Percentiles rank a stretch among this genome's conserved stretches.
Evolutionary conservation across 1,140 invertebrate genomes (phyloP).

Genomic region (Chelonus insularis): DNA sequence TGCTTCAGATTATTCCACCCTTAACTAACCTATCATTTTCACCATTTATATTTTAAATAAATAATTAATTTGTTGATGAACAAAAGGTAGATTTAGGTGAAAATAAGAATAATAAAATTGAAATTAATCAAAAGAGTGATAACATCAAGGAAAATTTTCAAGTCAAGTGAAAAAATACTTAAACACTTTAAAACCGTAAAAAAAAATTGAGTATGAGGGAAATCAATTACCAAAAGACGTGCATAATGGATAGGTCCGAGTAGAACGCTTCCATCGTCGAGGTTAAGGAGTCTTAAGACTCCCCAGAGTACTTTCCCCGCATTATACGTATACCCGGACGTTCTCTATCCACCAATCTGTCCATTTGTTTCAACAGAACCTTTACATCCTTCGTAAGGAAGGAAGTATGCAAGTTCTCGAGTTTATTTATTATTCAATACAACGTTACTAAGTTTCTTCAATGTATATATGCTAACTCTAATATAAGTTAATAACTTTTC

Average conservation of each 20-base stretch:
- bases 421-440: constrained; percentile 54
- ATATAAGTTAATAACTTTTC: neutral
- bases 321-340: constrained; percentile 29
- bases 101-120: no score
- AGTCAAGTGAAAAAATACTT: no score
- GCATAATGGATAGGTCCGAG: constrained; percentile 49
- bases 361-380: constrained; percentile 38
- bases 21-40: no score
- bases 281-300: constrained; percentile 49
- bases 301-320: constrained; percentile 38
- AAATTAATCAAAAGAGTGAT: no score
- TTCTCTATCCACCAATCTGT: constrained; percentile 40
- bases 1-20: no score
- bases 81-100: no score
- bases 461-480: neutral
- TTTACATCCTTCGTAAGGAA: constrained; percentile 40
- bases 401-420: constrained; percentile 53
- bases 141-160: no score
- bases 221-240: constrained; percentile 25
- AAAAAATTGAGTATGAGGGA: neutral
- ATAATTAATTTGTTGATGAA: no score
- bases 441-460: constrained; percentile 6
- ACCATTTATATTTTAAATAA: no score
- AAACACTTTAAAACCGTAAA: no score
- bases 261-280: constrained; percentile 39